Percentiles rank a stretch among this genome's conserved stretches.
These are phyloP conservation scores for Apamea sordens DNA, from an alignment of 2,888 invertebrate species.

Conservation along the genomic window DNA sequence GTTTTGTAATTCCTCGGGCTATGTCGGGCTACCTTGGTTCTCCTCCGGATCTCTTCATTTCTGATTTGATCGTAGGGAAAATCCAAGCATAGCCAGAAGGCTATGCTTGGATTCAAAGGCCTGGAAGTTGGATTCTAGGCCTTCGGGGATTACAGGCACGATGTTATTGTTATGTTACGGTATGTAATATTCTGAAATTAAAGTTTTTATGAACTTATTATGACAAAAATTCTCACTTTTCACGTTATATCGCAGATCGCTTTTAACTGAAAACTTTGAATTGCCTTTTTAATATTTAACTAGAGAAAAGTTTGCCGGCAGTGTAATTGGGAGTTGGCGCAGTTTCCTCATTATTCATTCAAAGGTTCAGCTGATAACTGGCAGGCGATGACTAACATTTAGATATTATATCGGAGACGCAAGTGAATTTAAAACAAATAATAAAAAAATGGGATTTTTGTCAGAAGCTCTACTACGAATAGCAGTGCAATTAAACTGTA, in stretches of 20 bases:
- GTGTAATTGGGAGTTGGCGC: slow-evolving; percentile 40
- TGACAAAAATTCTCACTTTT: neutral
- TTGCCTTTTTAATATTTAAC: slow-evolving; percentile 52
- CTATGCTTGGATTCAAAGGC: no score
- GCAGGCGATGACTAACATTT: neutral
- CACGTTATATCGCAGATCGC: neutral
- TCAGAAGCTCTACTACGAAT: no score
- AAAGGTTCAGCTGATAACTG: slow-evolving; percentile 26
- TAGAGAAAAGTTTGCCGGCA: slow-evolving; percentile 38
- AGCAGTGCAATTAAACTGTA: no score
- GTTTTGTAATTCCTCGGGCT: no score
- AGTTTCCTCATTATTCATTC: slow-evolving; percentile 44
- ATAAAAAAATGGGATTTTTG: no score
- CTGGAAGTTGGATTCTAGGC: no score
- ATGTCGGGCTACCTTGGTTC: neutral
- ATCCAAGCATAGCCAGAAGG: neutral
- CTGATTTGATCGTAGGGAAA: neutral
- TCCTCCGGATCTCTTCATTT: neutral
- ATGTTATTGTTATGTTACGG: neutral
- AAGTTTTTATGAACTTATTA: neutral
- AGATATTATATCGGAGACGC: neutral
- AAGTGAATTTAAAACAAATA: neutral
- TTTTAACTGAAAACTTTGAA: slow-evolving; percentile 37
- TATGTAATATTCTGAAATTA: neutral
- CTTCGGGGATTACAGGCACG: neutral